phyloP scores from a whole-genome alignment of 2,113 vertebrate species.

The Damaliscus lunatus region DNA sequence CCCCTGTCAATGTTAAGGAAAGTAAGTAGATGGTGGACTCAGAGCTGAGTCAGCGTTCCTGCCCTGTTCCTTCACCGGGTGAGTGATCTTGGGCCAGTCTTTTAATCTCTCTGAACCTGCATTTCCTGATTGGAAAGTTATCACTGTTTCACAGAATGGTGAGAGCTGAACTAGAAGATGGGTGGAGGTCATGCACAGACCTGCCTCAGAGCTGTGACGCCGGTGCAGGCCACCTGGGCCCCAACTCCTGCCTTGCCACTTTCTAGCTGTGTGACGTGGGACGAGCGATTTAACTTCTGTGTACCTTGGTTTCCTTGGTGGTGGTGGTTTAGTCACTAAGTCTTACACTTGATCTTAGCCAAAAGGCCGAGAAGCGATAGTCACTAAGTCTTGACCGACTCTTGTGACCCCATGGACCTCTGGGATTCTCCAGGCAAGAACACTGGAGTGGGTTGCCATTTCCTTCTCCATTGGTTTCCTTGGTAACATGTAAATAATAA shows the following conservation, averaged over 20 bases:
- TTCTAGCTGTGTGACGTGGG: not conserved
- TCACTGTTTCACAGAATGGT: not conserved
- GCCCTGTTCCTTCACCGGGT: not conserved
- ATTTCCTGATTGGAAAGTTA: not conserved
- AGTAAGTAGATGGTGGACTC: not conserved
- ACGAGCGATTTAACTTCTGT: not conserved
- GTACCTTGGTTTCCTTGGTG: not conserved
- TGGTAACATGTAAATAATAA: not conserved
- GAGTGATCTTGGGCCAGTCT: not conserved
- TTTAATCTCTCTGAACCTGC: not conserved
- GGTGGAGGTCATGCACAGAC: not conserved
- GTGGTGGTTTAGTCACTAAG: not conserved
- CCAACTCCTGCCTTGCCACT: not conserved
- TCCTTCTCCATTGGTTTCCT: not conserved
- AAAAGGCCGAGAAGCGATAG: not conserved
- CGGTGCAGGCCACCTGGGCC: not conserved
- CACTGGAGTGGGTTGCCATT: not conserved
- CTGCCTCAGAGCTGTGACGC: not conserved
- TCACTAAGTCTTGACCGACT: not conserved
- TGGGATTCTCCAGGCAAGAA: not conserved
- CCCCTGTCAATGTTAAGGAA: not conserved
- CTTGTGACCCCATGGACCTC: not conserved
- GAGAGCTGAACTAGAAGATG: not conserved
- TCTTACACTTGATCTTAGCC: not conserved
- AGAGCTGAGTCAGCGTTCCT: not conserved